phyloP scores from a whole-genome alignment of 2,797 vertebrate genomes.

The Numenius phaeopus region DNA sequence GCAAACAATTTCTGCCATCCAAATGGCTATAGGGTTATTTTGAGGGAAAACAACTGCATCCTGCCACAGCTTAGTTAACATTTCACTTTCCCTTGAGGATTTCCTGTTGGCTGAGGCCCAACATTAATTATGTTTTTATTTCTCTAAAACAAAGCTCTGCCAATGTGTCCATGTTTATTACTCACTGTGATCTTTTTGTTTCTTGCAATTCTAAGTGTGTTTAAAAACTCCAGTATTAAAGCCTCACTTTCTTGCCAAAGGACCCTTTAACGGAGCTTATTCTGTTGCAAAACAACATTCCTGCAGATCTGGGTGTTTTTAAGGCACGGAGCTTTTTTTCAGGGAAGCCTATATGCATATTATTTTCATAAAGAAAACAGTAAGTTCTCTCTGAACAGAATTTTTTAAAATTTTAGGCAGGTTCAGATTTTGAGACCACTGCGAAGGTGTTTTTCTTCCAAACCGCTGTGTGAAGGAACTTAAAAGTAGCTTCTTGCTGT shows the following conservation, averaged over 20 bases:
- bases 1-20: conserved; percentile 25
- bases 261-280: background rate
- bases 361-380: background rate
- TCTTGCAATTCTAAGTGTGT: conserved; percentile 20
- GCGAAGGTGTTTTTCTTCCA: background rate
- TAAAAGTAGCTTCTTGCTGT: background rate
- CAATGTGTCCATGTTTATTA: conserved; percentile 49
- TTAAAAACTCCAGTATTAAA: conserved; percentile 13
- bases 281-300: background rate
- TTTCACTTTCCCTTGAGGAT: conserved; percentile 72
- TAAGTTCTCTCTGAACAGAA: background rate
- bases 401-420: accelerated
- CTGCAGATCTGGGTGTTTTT: background rate
- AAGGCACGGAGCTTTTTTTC: background rate
- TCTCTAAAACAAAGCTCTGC: conserved; percentile 63
- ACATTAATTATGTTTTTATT: conserved; percentile 67
- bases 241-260: background rate
- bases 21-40: conserved; percentile 62
- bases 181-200: conserved; percentile 47
- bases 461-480: background rate
- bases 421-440: background rate
- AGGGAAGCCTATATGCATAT: background rate
- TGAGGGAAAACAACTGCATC: conserved; percentile 71
- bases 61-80: conserved; percentile 54
- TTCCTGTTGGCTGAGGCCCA: conserved; percentile 59